phyloP scores from a whole-genome alignment of 2,797 vertebrate species.

The Anas bernieri region DNA sequence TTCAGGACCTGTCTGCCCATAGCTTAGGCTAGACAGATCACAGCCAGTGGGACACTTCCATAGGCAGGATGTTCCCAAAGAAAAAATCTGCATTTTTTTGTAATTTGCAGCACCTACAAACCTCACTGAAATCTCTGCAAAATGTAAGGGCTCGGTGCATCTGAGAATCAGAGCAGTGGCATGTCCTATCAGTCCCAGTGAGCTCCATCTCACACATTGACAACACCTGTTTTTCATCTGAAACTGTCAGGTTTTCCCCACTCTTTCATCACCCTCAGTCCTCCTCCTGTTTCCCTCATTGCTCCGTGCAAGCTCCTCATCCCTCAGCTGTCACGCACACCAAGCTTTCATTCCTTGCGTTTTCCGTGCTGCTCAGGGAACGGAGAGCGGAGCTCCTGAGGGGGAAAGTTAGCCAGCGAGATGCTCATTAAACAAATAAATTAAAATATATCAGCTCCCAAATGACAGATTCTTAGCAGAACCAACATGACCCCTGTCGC shows the following conservation, averaged over 20 bases:
- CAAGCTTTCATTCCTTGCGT: background rate
- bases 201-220: background rate
- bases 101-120: background rate
- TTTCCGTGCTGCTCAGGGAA: background rate
- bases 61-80: background rate
- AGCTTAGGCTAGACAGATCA: background rate
- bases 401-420: background rate
- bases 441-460: background rate
- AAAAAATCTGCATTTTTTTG: background rate
- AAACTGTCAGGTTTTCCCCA: background rate
- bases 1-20: accelerated
- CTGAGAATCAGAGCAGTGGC: background rate
- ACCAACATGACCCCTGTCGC: background rate
- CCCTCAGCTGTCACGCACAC: background rate
- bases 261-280: background rate
- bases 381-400: background rate
- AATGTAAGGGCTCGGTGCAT: background rate
- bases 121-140: background rate
- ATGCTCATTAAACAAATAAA: conserved; percentile 49
- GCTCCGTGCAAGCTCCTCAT: accelerated
- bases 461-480: background rate
- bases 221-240: background rate
- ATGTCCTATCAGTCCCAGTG: background rate
- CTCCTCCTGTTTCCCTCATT: background rate
- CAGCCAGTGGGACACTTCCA: background rate